phyloP scores from a whole-genome alignment of 2,888 invertebrate species.

The Caenorhabditis becei region DNA sequence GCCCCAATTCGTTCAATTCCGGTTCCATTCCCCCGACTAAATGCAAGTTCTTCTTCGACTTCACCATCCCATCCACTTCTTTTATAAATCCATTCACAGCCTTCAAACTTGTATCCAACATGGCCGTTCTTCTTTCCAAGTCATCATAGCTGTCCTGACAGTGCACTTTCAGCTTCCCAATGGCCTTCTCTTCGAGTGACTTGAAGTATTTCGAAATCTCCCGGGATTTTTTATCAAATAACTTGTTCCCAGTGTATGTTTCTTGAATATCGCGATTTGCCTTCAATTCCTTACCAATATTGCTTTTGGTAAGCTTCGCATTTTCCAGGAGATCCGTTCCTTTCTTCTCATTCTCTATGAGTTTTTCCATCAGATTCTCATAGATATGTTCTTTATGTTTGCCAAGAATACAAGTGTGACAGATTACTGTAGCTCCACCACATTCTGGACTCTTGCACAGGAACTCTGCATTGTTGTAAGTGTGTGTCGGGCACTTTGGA shows the following conservation, averaged over 20 bases:
- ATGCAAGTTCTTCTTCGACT: background rate
- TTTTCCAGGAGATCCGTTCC: background rate
- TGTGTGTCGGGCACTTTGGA: conserved; percentile 12
- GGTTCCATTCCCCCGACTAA: too few species aligned
- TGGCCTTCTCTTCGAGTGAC: too few species aligned
- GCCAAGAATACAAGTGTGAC: background rate
- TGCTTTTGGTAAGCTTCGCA: background rate
- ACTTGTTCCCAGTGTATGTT: too few species aligned
- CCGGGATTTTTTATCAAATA: too few species aligned
- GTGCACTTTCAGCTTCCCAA: too few species aligned
- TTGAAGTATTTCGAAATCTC: too few species aligned
- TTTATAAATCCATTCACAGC: background rate
- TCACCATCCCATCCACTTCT: background rate
- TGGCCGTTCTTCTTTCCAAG: background rate
- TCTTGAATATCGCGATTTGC: too few species aligned
- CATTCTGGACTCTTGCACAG: background rate
- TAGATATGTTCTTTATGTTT: conserved; percentile 1
- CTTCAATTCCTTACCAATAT: background rate
- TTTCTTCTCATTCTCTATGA: background rate
- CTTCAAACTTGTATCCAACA: background rate
- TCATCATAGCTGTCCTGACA: too few species aligned
- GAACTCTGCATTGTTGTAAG: background rate
- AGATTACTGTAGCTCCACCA: background rate
- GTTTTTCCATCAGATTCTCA: background rate
- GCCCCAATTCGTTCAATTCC: too few species aligned